Evolutionary conservation across 1,140 invertebrate genomes (phyloP).

Genomic region (Mizuhopecten yessoensis): DNA sequence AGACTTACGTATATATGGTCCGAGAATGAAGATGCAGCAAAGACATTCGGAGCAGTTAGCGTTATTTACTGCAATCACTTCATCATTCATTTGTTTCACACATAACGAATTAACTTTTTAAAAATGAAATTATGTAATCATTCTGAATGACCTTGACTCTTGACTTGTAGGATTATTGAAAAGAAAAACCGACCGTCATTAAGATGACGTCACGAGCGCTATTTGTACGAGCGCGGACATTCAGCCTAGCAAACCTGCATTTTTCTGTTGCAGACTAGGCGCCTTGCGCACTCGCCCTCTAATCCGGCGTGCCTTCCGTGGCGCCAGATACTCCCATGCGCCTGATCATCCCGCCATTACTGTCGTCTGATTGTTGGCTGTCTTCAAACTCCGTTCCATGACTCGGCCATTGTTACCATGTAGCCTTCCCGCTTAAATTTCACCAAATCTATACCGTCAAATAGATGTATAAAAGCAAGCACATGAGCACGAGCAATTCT

Average conservation of each 20-base stretch:
- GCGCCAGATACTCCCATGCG: constrained; percentile 20
- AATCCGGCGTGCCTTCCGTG: not conserved
- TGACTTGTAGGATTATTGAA: not conserved
- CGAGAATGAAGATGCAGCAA: too few species aligned
- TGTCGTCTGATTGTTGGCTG: constrained; percentile 11
- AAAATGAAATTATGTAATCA: too few species aligned
- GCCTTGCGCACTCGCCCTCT: not conserved
- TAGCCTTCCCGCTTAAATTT: not conserved
- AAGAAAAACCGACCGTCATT: not conserved
- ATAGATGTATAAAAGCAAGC: too few species aligned
- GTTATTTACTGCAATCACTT: too few species aligned
- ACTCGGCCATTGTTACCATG: not conserved
- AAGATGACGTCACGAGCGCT: not conserved
- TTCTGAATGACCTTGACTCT: not conserved
- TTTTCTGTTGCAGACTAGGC: not conserved
- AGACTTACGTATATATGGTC: too few species aligned
- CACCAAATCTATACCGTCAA: not conserved
- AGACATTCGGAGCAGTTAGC: too few species aligned
- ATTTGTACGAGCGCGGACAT: not conserved
- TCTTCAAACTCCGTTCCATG: not conserved
- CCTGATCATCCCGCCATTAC: constrained; percentile 12
- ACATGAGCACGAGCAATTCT: not conserved
- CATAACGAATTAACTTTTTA: too few species aligned
- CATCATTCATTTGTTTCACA: too few species aligned
- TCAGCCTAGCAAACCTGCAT: constrained; percentile 20